These are phyloP conservation scores for Fragum sueziense DNA, from an alignment of 2,888 invertebrate species.

Conservation along the genomic window DNA sequence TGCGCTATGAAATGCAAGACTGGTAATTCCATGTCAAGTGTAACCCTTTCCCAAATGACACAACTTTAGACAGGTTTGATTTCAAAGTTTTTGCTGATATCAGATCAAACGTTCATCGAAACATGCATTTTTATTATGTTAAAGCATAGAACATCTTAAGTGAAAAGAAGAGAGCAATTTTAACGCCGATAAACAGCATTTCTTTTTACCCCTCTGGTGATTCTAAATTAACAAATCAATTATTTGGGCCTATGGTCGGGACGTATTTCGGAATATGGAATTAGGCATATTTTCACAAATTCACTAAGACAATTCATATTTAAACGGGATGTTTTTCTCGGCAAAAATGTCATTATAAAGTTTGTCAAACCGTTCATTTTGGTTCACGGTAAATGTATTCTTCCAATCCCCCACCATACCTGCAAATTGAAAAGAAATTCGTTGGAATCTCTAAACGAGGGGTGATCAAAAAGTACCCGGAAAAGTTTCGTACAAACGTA, in stretches of 20 bases:
- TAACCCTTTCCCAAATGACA: not conserved
- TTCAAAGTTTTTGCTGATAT: not conserved
- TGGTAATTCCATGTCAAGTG: too few relatives aligned
- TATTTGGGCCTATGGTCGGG: too few relatives aligned
- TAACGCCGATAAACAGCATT: not conserved
- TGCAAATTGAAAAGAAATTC: too few relatives aligned
- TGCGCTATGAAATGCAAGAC: too few relatives aligned
- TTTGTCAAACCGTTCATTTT: conserved; percentile 88
- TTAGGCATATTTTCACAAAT: too few relatives aligned
- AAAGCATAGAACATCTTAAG: not conserved
- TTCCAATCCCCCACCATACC: conserved; percentile 92
- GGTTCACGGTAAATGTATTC: conserved; percentile 89
- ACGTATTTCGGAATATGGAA: too few relatives aligned
- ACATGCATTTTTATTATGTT: too few relatives aligned
- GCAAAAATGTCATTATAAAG: conserved; percentile 72
- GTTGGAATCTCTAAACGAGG: too few relatives aligned
- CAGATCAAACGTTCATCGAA: too few relatives aligned
- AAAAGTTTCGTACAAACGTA: too few relatives aligned
- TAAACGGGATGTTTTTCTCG: conserved; percentile 69
- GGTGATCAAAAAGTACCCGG: too few relatives aligned
- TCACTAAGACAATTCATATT: not conserved
- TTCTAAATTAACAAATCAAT: too few relatives aligned
- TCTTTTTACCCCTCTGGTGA: not conserved
- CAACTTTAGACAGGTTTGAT: not conserved
- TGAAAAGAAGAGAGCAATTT: not conserved